phyloP scores from a whole-genome alignment of 2,113 vertebrate genomes.

The Varanus salvator region DNA sequence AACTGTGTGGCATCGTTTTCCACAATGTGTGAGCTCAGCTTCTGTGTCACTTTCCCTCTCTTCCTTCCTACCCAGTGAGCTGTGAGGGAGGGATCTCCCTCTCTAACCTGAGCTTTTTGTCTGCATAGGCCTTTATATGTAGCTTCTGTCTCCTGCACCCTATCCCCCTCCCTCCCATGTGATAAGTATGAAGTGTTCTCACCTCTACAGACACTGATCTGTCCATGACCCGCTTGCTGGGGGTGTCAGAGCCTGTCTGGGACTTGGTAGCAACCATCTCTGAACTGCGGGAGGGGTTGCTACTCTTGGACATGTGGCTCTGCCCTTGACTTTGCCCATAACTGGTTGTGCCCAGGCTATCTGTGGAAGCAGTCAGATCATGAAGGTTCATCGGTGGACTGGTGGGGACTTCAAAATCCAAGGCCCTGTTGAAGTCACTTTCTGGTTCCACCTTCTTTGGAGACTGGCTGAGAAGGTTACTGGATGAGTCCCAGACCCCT shows the following conservation, averaged over 20 bases:
- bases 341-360: slow-evolving; percentile 64
- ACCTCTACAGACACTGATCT: slow-evolving; percentile 93
- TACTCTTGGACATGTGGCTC: slow-evolving; percentile 78
- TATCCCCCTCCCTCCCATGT: no score
- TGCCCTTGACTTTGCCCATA: slow-evolving; percentile 71
- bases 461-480: slow-evolving; percentile 85
- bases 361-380: slow-evolving; percentile 82
- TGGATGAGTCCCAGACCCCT: slow-evolving; percentile 85
- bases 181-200: background rate
- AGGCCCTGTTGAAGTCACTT: slow-evolving; percentile 83
- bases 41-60: no score
- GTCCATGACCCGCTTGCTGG: slow-evolving; percentile 85
- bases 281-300: slow-evolving; percentile 73
- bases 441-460: slow-evolving; percentile 86
- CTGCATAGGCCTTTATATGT: background rate
- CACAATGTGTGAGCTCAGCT: no score
- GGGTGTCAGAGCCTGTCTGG: slow-evolving; percentile 83
- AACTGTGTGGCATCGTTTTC: no score
- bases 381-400: slow-evolving; percentile 89
- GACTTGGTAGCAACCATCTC: slow-evolving; percentile 82
- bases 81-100: no score
- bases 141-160: background rate
- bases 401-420: slow-evolving; percentile 88
- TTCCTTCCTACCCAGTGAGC: no score
- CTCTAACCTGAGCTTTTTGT: no score